Evolutionary conservation across 2,113 vertebrate species (phyloP).

Genomic region (zebrafish (Danio rerio)): GRCz12tu NC_133194.1:44771501-44772000

Average conservation of each 20-base stretch:
- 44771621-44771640: no score
- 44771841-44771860: background rate
- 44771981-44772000: slow-evolving; percentile 25
- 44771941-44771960: slow-evolving; percentile 41
- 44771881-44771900: slow-evolving; percentile 42
- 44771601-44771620: no score
- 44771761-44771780: background rate
- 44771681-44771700: no score
- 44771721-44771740: no score
- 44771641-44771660: no score
- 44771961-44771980: slow-evolving; percentile 48
- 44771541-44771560: no score
- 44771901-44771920: slow-evolving; percentile 15
- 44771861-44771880: slow-evolving; percentile 33
- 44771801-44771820: background rate
- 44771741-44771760: background rate
- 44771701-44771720: no score
- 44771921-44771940: slow-evolving; percentile 43
- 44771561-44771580: no score
- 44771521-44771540: no score
- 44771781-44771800: background rate
- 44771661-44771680: no score
- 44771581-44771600: no score
- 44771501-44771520: no score
- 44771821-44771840: slow-evolving; percentile 28